phyloP scores from a whole-genome alignment of 2,113 vertebrate genomes.

The Gnathonemus longibarbis region DNA sequence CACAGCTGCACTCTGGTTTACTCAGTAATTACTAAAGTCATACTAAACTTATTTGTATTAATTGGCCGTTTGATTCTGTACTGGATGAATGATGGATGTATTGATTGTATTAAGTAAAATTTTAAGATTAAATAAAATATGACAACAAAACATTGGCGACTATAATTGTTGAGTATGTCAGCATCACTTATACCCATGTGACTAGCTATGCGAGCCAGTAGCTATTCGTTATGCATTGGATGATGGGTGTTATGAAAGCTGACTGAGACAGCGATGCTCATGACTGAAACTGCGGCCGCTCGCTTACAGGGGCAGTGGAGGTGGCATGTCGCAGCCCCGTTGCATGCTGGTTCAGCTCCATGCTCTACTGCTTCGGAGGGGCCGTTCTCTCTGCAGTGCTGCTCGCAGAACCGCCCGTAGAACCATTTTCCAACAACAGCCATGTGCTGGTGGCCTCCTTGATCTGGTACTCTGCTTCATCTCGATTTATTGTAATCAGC shows the following conservation, averaged over 20 bases:
- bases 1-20: neutral
- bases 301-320: constrained; percentile 66
- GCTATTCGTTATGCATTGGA: neutral
- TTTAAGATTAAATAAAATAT: neutral
- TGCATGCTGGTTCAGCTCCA: constrained; percentile 94
- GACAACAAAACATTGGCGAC: neutral
- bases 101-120: neutral
- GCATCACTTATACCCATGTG: neutral
- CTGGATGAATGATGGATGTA: neutral
- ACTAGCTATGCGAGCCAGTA: neutral
- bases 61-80: neutral
- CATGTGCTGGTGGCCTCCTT: constrained; percentile 78
- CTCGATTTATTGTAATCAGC: neutral
- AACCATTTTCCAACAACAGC: constrained; percentile 72
- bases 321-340: constrained; percentile 75
- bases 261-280: neutral
- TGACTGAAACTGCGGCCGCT: constrained; percentile 18
- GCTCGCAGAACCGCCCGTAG: constrained; percentile 80
- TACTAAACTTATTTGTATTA: neutral
- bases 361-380: constrained; percentile 93
- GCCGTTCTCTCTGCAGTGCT: constrained; percentile 81
- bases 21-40: neutral
- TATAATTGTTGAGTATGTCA: neutral
- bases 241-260: neutral
- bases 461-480: constrained; percentile 67